phyloP scores from a whole-genome alignment of 2,797 vertebrate genomes.

The Otolemur crassicaudatus region DNA sequence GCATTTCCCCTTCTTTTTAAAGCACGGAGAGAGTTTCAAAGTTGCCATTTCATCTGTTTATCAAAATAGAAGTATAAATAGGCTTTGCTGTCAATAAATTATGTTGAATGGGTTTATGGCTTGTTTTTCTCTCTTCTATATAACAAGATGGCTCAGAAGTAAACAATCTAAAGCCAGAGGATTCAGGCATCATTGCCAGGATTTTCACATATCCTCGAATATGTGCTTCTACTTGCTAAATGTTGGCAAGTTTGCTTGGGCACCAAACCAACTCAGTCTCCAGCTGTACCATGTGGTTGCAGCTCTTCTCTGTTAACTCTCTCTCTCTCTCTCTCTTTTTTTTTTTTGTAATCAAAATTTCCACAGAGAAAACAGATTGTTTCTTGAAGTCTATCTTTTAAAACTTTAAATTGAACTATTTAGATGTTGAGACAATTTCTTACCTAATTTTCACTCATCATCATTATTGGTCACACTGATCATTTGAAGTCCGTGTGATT shows the following conservation, averaged over 20 bases:
- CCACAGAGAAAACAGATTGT: not conserved
- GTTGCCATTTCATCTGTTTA: slow-evolving; percentile 58
- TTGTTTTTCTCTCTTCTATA: not conserved
- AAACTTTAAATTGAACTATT: not conserved
- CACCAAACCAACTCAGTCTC: not conserved
- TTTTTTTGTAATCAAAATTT: not conserved
- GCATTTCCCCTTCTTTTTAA: slow-evolving; percentile 42
- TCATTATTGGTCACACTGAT: not conserved
- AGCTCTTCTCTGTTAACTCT: not conserved
- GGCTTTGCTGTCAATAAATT: slow-evolving; percentile 54
- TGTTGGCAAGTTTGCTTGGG: not conserved
- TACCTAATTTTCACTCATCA: not conserved
- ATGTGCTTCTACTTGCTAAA: not conserved
- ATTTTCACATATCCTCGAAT: slow-evolving; percentile 13
- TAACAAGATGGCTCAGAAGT: not conserved
- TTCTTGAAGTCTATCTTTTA: not conserved
- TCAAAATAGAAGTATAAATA: slow-evolving; percentile 56
- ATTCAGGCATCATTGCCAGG: not conserved
- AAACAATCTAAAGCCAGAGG: slow-evolving; percentile 32
- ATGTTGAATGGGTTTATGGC: not conserved
- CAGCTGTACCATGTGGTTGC: not conserved
- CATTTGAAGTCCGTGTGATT: not conserved
- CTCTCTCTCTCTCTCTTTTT: not conserved
- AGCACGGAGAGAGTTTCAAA: slow-evolving; percentile 26
- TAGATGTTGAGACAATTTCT: not conserved